These are phyloP conservation scores for Oostethus manadensis DNA, from an alignment of 2,113 vertebrate genomes.

Conservation along the genomic window DNA sequence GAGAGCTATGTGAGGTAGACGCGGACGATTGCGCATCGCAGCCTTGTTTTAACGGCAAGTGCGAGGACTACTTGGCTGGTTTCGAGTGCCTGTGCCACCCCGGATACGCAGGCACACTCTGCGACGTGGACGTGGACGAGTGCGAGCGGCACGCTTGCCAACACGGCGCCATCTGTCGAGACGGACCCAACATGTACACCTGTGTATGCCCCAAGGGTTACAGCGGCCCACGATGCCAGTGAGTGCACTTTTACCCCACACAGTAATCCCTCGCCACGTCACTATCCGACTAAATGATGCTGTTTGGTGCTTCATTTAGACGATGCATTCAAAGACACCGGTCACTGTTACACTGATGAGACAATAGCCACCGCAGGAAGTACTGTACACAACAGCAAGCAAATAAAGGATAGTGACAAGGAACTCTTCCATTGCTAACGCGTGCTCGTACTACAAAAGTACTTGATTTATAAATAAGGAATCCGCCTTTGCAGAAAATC, in stretches of 20 bases:
- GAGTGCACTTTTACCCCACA: conserved; percentile 40
- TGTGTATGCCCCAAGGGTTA: conserved; percentile 74
- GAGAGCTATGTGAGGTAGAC: conserved; percentile 72
- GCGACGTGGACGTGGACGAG: conserved; percentile 78
- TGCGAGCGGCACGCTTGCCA: conserved; percentile 76
- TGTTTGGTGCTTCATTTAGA: too few species aligned
- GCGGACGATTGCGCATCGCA: conserved; percentile 76
- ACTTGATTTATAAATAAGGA: too few species aligned
- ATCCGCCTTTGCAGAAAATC: too few species aligned
- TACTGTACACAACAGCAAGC: too few species aligned
- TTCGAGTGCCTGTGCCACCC: conserved; percentile 80
- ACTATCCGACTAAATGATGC: too few species aligned
- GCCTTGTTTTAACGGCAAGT: conserved; percentile 80
- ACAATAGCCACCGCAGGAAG: too few species aligned
- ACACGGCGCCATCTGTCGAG: conserved; percentile 77
- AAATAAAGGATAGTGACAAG: too few species aligned
- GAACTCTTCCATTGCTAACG: too few species aligned
- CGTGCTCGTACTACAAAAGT: too few species aligned
- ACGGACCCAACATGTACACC: conserved; percentile 74
- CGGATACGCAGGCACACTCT: conserved; percentile 77
- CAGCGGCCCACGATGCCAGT: conserved; percentile 80
- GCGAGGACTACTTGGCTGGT: conserved; percentile 68
- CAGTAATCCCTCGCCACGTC: background rate
- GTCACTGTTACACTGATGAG: too few species aligned
- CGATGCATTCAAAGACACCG: too few species aligned